These are phyloP conservation scores for Graptemys geographica DNA, from an alignment of 2,797 vertebrate species.

Conservation along the genomic window DNA sequence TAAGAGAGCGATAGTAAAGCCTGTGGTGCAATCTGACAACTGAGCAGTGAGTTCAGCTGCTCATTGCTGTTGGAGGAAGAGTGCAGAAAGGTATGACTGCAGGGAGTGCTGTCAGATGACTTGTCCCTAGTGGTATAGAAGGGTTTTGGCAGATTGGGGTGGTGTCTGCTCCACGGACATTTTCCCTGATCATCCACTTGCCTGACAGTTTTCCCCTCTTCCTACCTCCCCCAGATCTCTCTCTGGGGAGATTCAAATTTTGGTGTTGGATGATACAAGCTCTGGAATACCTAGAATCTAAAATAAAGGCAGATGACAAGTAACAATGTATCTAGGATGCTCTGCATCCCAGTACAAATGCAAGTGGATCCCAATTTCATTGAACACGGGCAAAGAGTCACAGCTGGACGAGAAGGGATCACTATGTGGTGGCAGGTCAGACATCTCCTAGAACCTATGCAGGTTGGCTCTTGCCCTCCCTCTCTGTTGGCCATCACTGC, in stretches of 20 bases:
- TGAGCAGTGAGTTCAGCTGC: not conserved
- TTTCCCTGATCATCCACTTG: not conserved
- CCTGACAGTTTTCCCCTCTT: not conserved
- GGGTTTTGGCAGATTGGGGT: not conserved
- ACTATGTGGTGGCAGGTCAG: not conserved
- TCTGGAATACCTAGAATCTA: not conserved
- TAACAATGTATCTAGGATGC: not conserved
- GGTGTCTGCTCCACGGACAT: not conserved
- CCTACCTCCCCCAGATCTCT: not conserved
- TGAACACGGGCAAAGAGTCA: not conserved
- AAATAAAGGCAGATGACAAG: not conserved
- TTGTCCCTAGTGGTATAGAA: not conserved
- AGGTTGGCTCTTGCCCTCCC: not conserved
- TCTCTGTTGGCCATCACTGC: not conserved
- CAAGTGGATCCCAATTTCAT: not conserved
- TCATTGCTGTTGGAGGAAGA: not conserved
- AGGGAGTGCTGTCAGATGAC: not conserved
- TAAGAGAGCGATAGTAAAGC: not conserved
- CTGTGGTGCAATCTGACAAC: not conserved
- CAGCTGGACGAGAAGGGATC: not conserved
- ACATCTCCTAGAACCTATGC: not conserved
- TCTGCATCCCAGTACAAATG: not conserved
- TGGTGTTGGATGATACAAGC: not conserved
- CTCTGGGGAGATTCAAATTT: not conserved
- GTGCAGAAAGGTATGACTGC: not conserved